Conservation (phyloP, 2,797 vertebrate species). For the Hoplostethus atlanticus region DNA sequence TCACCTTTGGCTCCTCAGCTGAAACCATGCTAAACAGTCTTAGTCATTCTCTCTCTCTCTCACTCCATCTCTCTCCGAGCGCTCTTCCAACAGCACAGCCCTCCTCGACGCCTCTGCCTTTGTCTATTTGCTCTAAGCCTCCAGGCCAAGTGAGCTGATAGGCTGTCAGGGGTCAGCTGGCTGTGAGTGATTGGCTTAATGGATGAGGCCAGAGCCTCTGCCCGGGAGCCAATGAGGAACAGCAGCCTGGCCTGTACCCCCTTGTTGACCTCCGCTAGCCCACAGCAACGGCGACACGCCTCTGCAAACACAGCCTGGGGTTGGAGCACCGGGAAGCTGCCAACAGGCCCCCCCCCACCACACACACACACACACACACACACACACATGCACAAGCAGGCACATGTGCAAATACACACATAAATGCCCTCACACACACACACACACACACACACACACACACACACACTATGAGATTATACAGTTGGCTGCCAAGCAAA, state of each 20-base stretch:
- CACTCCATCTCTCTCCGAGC: slow-evolving; percentile 64
- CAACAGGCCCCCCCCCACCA: slow-evolving; percentile 58
- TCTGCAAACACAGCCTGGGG: slow-evolving; percentile 79
- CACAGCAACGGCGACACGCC: slow-evolving; percentile 79
- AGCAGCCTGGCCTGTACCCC: slow-evolving; percentile 70
- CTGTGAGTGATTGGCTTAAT: slow-evolving; percentile 84
- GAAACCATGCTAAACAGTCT: slow-evolving; percentile 79
- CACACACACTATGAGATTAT: slow-evolving; percentile 78
- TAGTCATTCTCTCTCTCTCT: slow-evolving; percentile 62
- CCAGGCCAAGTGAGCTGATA: slow-evolving; percentile 80
- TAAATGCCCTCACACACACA: neutral
- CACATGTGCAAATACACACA: slow-evolving; percentile 55
- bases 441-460: neutral
- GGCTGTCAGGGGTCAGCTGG: slow-evolving; percentile 83
- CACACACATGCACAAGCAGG: slow-evolving; percentile 39
- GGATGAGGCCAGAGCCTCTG: slow-evolving; percentile 76
- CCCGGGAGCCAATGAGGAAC: slow-evolving; percentile 77
- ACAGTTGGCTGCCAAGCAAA: slow-evolving; percentile 82
- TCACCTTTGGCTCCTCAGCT: slow-evolving; percentile 88
- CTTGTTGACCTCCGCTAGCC: slow-evolving; percentile 79
- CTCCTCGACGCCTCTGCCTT: slow-evolving; percentile 76
- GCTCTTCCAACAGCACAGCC: slow-evolving; percentile 71
- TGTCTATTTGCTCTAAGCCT: slow-evolving; percentile 79
- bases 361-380: slow-evolving; percentile 36
- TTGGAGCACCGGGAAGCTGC: slow-evolving; percentile 64